These are phyloP conservation scores for Acleris emargana DNA, from an alignment of 2,888 invertebrate species.

Conservation along the genomic window DNA sequence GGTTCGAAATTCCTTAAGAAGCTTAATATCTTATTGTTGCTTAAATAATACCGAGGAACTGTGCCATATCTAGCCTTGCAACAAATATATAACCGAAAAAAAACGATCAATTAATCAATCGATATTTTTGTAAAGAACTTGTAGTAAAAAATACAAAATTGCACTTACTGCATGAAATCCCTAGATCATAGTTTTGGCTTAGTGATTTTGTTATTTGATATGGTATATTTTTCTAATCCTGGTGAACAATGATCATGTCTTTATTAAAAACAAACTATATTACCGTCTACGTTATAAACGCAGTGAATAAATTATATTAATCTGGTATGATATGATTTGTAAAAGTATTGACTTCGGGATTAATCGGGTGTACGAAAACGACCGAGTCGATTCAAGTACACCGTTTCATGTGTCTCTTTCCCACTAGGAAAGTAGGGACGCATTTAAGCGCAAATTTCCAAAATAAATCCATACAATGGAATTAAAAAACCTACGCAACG, in stretches of 20 bases:
- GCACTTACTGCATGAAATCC: no score
- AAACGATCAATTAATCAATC: background rate
- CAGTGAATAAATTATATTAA: background rate
- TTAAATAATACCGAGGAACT: background rate
- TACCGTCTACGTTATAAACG: background rate
- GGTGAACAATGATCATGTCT: background rate
- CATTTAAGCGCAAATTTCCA: no score
- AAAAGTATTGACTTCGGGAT: background rate
- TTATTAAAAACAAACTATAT: background rate
- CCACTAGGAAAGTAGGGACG: no score
- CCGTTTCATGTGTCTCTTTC: no score
- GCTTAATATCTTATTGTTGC: background rate
- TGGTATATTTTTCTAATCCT: background rate
- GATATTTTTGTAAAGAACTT: background rate
- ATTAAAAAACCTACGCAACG: background rate
- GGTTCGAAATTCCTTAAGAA: background rate
- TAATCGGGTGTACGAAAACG: background rate
- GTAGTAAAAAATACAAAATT: background rate
- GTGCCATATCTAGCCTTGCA: background rate
- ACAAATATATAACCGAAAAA: background rate
- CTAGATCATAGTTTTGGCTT: no score
- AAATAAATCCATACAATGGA: no score
- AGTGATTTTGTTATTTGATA: background rate
- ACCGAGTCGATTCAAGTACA: background rate
- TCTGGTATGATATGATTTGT: background rate